phyloP scores from a whole-genome alignment of 2,797 vertebrate genomes.

The Sebastes kiyomatsui region DNA sequence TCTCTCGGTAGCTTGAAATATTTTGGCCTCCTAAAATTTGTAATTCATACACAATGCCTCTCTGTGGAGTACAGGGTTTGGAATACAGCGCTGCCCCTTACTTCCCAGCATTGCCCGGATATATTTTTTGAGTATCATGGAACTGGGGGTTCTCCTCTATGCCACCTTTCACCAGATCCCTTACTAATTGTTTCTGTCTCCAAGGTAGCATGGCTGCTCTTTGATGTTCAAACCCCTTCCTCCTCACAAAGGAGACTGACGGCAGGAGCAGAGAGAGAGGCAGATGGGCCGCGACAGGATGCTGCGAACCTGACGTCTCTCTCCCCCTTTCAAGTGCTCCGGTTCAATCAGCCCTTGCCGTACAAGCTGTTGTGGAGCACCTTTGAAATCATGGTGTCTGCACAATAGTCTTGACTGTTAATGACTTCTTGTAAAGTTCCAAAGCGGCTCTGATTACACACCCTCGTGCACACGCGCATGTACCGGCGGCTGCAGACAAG shows the following conservation, averaged over 20 bases:
- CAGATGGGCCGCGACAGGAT: conserved; percentile 88
- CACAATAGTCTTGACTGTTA: conserved; percentile 89
- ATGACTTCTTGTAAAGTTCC: conserved; percentile 88
- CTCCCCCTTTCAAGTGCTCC: conserved; percentile 87
- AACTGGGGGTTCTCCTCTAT: conserved; percentile 54
- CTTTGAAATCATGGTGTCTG: conserved; percentile 86
- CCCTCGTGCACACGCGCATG: conserved; percentile 57
- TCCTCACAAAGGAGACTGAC: conserved; percentile 83
- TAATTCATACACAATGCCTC: not conserved
- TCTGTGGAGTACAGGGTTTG: conserved; percentile 12
- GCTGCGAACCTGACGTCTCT: conserved; percentile 85
- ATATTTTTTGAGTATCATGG: conserved; percentile 44
- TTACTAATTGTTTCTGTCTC: conserved; percentile 88
- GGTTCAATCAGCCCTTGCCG: conserved; percentile 86
- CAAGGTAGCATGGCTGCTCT: conserved; percentile 79
- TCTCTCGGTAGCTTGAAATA: not conserved
- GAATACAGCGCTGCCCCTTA: conserved; percentile 10
- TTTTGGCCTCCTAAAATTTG: not conserved
- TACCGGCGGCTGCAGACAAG: conserved; percentile 35
- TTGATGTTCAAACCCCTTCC: conserved; percentile 87
- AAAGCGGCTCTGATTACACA: conserved; percentile 83
- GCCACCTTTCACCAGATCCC: conserved; percentile 80
- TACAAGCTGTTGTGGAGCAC: conserved; percentile 88
- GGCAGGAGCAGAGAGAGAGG: conserved; percentile 80
- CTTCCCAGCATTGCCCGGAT: conserved; percentile 23